phyloP scores from a whole-genome alignment of 2,888 invertebrate species.

The Allophyes oxyacanthae region DNA sequence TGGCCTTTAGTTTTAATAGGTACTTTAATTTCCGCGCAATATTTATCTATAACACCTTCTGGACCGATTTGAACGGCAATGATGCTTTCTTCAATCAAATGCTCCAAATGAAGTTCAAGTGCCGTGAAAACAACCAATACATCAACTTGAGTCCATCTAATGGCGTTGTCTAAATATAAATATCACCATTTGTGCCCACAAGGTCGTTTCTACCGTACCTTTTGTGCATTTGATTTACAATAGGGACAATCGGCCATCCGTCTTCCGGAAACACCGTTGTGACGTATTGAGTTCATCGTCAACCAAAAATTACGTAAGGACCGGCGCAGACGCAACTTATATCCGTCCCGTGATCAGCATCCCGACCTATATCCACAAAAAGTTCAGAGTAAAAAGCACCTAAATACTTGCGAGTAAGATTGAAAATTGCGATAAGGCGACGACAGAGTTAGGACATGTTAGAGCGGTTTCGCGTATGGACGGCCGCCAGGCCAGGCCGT shows the following conservation, averaged over 20 bases:
- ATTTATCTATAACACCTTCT: slow-evolving; percentile 49
- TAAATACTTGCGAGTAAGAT: slow-evolving; percentile 72
- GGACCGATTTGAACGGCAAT: slow-evolving; percentile 43
- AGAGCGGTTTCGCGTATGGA: slow-evolving; percentile 74
- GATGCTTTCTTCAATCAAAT: slow-evolving; percentile 51
- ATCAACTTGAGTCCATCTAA: slow-evolving; percentile 62
- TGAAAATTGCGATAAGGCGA: slow-evolving; percentile 69
- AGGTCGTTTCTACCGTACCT: slow-evolving; percentile 71
- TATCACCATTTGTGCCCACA: slow-evolving; percentile 58
- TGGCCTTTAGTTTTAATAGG: slow-evolving; percentile 52
- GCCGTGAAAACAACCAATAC: slow-evolving; percentile 61
- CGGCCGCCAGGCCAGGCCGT: slow-evolving; percentile 86
- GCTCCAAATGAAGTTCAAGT: slow-evolving; percentile 59
- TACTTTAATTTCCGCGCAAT: slow-evolving; percentile 56
- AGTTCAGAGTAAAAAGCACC: slow-evolving; percentile 66
- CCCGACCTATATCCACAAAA: slow-evolving; percentile 65
- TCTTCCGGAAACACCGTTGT: slow-evolving; percentile 82
- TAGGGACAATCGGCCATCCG: slow-evolving; percentile 71
- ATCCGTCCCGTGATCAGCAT: slow-evolving; percentile 70
- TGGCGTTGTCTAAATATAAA: slow-evolving; percentile 65
- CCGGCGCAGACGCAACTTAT: slow-evolving; percentile 83
- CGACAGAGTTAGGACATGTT: slow-evolving; percentile 72
- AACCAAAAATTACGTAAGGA: slow-evolving; percentile 85
- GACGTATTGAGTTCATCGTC: slow-evolving; percentile 87
- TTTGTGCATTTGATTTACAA: slow-evolving; percentile 69